Evolutionary conservation across 2,797 vertebrate genomes (phyloP).

Genomic region (Emydoidea blandingii): DNA sequence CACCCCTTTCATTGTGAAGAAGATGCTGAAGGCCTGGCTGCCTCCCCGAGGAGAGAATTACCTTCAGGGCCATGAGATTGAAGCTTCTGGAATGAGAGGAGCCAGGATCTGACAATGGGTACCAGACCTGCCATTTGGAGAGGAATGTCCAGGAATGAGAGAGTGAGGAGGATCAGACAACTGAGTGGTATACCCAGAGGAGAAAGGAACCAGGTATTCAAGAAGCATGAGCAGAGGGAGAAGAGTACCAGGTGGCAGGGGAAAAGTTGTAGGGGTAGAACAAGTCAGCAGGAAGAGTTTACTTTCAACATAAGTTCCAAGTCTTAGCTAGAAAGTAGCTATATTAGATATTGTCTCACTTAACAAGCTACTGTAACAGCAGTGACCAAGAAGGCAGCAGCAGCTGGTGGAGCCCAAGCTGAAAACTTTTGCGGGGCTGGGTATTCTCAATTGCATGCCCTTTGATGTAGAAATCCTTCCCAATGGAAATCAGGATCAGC

Average conservation of each 20-base stretch:
- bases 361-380: not conserved
- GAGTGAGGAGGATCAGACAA: not conserved
- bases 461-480: not conserved
- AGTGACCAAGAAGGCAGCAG: not conserved
- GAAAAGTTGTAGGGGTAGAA: not conserved
- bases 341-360: not conserved
- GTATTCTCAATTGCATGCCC: not conserved
- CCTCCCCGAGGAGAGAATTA: fast-evolving
- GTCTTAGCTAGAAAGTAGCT: not conserved
- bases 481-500: not conserved
- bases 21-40: not conserved
- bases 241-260: not conserved
- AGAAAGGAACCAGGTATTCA: not conserved
- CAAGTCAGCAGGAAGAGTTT: not conserved
- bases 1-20: not conserved
- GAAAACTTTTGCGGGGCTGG: not conserved
- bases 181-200: not conserved
- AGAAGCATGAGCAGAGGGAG: not conserved
- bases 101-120: not conserved
- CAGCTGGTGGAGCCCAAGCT: not conserved
- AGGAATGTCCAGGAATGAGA: not conserved
- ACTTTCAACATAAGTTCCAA: not conserved
- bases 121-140: not conserved
- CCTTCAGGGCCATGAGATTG: not conserved
- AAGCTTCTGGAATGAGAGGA: not conserved